These are phyloP conservation scores for Scaptomyza tumidula DNA, from an alignment of 2,888 invertebrate genomes.

Conservation along the genomic window DNA sequence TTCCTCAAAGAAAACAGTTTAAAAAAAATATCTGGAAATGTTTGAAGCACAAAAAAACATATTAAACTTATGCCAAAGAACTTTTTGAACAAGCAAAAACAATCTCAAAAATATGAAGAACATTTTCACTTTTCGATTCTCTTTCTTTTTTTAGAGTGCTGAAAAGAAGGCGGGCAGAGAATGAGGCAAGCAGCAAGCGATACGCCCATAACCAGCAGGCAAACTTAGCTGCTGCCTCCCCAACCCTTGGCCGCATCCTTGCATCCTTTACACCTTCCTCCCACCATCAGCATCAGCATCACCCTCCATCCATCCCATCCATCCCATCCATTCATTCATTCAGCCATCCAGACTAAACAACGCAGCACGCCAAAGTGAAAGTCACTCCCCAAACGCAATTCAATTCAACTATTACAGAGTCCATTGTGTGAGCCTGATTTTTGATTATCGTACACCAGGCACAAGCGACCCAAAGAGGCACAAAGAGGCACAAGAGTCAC, in stretches of 20 bases:
- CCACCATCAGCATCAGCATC: not conserved
- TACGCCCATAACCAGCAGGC: slow-evolving; percentile 34
- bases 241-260: no score
- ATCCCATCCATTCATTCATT: not conserved
- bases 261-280: not conserved
- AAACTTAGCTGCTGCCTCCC: slow-evolving; percentile 26
- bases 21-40: no score
- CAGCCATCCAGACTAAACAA: not conserved
- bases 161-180: slow-evolving; percentile 28
- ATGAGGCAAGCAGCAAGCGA: slow-evolving; percentile 31
- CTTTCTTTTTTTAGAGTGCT: not conserved
- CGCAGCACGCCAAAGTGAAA: not conserved
- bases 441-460: slow-evolving; percentile 60
- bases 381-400: slow-evolving; percentile 64
- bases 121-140: not conserved
- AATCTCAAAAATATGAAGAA: not conserved
- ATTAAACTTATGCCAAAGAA: not conserved
- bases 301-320: not conserved
- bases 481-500: slow-evolving; percentile 60
- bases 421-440: slow-evolving; percentile 74
- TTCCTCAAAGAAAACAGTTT: no score
- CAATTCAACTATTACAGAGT: slow-evolving; percentile 75
- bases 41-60: not conserved
- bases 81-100: not conserved
- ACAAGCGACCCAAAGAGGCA: not conserved